A percentile compares a stretch with the other conserved stretches of the same genome.
These are phyloP conservation scores for Nasua narica DNA, from an alignment of 2,797 vertebrate genomes.

Conservation along the genomic window DNA sequence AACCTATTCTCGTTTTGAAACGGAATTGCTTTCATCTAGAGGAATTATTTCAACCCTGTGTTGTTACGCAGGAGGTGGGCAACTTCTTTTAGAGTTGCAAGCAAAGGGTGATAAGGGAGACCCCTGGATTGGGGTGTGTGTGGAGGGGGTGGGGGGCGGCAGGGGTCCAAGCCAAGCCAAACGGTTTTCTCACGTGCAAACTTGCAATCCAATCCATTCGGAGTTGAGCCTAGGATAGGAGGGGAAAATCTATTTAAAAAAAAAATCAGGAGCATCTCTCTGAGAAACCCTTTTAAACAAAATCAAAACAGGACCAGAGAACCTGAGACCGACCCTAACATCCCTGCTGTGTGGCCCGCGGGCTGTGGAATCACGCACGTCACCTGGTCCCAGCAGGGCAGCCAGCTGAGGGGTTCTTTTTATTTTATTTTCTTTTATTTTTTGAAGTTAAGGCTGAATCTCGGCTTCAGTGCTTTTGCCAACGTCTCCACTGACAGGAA, in stretches of 20 bases:
- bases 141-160: slow-evolving; percentile 44
- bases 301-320: slow-evolving; percentile 62
- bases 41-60: slow-evolving; percentile 75
- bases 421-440: slow-evolving; percentile 44
- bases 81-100: slow-evolving; percentile 76
- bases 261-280: slow-evolving; percentile 58
- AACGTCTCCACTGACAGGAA: slow-evolving; percentile 57
- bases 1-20: slow-evolving; percentile 70
- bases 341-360: slow-evolving; percentile 64
- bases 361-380: slow-evolving; percentile 66
- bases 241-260: slow-evolving; percentile 46
- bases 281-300: slow-evolving; percentile 64
- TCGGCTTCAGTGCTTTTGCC: slow-evolving; percentile 54
- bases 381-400: slow-evolving; percentile 70
- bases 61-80: slow-evolving; percentile 62
- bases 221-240: slow-evolving; percentile 62
- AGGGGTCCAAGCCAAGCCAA: slow-evolving; percentile 65
- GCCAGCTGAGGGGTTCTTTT: slow-evolving; percentile 48
- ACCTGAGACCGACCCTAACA: slow-evolving; percentile 45
- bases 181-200: slow-evolving; percentile 71
- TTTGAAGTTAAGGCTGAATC: slow-evolving; percentile 58
- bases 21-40: slow-evolving; percentile 79
- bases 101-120: slow-evolving; percentile 70
- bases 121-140: slow-evolving; percentile 51
- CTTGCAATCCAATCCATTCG: slow-evolving; percentile 73